phyloP scores from a whole-genome alignment of 2,113 vertebrate species.

The Micronisus gabar region DNA sequence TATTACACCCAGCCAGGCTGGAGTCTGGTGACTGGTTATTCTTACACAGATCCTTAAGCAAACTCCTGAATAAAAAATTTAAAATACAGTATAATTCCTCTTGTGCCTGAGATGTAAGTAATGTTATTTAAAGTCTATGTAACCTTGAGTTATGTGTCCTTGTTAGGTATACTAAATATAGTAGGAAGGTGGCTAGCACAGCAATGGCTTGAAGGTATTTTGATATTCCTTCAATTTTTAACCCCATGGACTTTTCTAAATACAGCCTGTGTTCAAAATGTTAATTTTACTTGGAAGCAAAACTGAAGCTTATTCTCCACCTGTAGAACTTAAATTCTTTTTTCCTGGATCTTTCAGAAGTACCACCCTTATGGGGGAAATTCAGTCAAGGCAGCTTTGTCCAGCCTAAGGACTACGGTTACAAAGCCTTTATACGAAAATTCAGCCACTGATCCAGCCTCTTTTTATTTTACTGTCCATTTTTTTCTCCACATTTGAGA shows the following conservation, averaged over 20 bases:
- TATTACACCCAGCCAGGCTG: conserved; percentile 19
- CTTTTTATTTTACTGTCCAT: not conserved
- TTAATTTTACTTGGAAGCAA: not conserved
- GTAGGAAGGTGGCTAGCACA: not conserved
- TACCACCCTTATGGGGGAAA: not conserved
- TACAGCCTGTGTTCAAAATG: not conserved
- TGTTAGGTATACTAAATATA: not conserved
- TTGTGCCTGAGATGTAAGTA: not conserved
- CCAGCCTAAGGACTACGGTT: not conserved
- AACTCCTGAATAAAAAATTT: not conserved
- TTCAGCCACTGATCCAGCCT: not conserved
- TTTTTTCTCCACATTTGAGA: not conserved
- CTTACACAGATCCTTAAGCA: not conserved
- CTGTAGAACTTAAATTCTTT: not conserved
- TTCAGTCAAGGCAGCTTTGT: not conserved
- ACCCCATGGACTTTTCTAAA: not conserved
- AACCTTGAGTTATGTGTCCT: not conserved
- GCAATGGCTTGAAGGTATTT: not conserved
- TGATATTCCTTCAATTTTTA: not conserved
- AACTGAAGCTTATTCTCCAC: not conserved
- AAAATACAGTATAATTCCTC: not conserved
- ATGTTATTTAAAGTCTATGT: not conserved
- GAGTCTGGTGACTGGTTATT: not conserved
- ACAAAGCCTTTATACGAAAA: not conserved
- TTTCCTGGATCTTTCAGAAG: not conserved